These are phyloP conservation scores for Eristalinus sepulchralis DNA, from an alignment of 2,888 invertebrate genomes.

Conservation along the genomic window DNA sequence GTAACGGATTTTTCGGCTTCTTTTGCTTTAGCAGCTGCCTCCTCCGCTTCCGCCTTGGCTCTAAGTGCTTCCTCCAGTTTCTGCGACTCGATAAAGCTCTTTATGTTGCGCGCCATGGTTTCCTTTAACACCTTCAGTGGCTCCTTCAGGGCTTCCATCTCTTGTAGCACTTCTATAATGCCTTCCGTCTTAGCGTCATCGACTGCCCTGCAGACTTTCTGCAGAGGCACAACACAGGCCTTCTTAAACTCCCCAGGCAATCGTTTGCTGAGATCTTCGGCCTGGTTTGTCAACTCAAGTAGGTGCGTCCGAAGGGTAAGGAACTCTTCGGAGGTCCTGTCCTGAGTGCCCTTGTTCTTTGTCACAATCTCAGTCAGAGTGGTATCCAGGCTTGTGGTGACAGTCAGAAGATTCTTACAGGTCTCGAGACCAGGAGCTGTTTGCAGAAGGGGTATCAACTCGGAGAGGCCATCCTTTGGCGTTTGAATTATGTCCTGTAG, in stretches of 20 bases:
- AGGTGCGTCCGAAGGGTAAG: slow-evolving; percentile 20
- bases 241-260: slow-evolving; percentile 49
- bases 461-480: slow-evolving; percentile 65
- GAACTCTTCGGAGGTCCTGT: slow-evolving; percentile 40
- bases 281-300: slow-evolving; percentile 23
- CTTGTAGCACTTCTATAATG: slow-evolving; percentile 72
- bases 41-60: not conserved
- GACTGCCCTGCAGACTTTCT: slow-evolving; percentile 30
- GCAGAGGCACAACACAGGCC: slow-evolving; percentile 42
- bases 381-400: slow-evolving; percentile 30
- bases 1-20: not conserved
- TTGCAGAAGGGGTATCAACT: slow-evolving; percentile 66
- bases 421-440: slow-evolving; percentile 34
- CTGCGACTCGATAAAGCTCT: slow-evolving; percentile 37
- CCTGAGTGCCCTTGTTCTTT: slow-evolving; percentile 43
- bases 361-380: slow-evolving; percentile 51
- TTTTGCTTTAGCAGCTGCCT: not conserved
- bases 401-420: slow-evolving; percentile 48
- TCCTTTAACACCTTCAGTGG: slow-evolving; percentile 54
- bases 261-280: slow-evolving; percentile 39
- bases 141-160: slow-evolving; percentile 72
- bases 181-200: slow-evolving; percentile 30
- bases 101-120: slow-evolving; percentile 41
- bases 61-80: not conserved
- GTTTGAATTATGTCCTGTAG: slow-evolving; percentile 73